Base-by-base conservation (phyloP, 2,888 invertebrate species). In the Dolomedes plantarius region DNA sequence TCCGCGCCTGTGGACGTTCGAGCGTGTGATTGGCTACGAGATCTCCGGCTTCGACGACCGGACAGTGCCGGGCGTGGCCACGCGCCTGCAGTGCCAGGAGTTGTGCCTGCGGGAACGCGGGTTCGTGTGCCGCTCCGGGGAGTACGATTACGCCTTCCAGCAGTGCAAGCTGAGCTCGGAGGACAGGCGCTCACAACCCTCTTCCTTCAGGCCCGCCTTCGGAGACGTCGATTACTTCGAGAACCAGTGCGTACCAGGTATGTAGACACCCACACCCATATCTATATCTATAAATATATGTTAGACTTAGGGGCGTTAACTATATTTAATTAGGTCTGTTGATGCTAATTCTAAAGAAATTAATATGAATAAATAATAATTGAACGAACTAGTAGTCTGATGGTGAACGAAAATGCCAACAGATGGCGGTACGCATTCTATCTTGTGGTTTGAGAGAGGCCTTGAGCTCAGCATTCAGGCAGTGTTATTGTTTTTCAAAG, bases 181-280 rank as follows among this genome's bases (percentile, higher is more conserved):
- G 89, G 95, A 95, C 90, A 94, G 95, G 90, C 94, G 95, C 90
- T 94, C 94, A 0, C 90, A 90, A 69, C 90, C 90, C 11, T 88
- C 89, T 29, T 88, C 89, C 1, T 97, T 95, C 91, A 93, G 95
- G 56, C 90, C 91, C 1, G 89, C 91, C 3, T 88, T 90, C 13
- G 88, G 94, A 89, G 94, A 94, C 89, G 95, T 96, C 36, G 95
- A 96, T 90, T 97, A 97, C 91, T 94, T 96, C 89, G 96, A 96
- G 91, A 96, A 95, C 91, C 95, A 96, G 90, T 97, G 97, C 82
- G 89, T 89, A 13, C n/a, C 82, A 72, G 87, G 89, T 89, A 72
- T 28, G 32, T n/a, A n/a, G 27, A 13, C 13, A 11, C 9, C 56
- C 56, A n/a, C 41, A 41, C 41, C 16, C n/a, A n/a, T n/a, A n/a